Evolutionary conservation across 1,140 invertebrate species (phyloP), one percentile per base, ranked within the genome.

Genomic region (Calosoma granatense): DNA sequence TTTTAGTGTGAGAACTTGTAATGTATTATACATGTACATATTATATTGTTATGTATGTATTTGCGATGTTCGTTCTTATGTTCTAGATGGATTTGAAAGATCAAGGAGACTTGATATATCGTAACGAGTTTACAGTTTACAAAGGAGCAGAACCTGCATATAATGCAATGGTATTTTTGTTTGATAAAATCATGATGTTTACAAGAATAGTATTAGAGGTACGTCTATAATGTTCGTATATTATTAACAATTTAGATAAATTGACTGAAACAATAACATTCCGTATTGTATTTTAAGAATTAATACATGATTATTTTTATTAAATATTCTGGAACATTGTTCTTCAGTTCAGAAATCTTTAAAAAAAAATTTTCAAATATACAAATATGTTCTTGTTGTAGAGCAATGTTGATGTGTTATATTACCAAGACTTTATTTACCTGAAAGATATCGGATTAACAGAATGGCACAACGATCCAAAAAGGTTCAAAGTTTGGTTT

Each of bases 71-170:
- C 6, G 6, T 36, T 36, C 6, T n/a, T 36, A 9, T 36, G 26
- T 47, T 47, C 17, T 17, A 47, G 41, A 47, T 47, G 41, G 41
- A 47, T 47, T 17, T 47, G 15, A 47, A 47, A 47, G 41, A 47
- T 47, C 41, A 47, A 47, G 41, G 41, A 12, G 41, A 47, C 17
- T 47, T 47, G 17, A 47, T 47, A 11, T 47, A 11, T 47, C 9
- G 41, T 12, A 17, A 47, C 17, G 6, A 17, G 4, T 47, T 47
- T 47, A 47, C 9, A 12, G 41, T 47, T 4, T 17, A 9, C 3
- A 47, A 47, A 47, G 41, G 41, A 4, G 4, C 6, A 12, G 41
- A 47, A 47, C 41, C 41, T 12, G 17, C 9, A 47, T 47, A 47
- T 47, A 47, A 6, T 11, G 41, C 41, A 6, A 47, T 47, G 41